A percentile compares a stretch with the other conserved stretches of the same genome.
Conservation (phyloP, 2,113 vertebrate species). For the Physeter macrocephalus region DNA sequence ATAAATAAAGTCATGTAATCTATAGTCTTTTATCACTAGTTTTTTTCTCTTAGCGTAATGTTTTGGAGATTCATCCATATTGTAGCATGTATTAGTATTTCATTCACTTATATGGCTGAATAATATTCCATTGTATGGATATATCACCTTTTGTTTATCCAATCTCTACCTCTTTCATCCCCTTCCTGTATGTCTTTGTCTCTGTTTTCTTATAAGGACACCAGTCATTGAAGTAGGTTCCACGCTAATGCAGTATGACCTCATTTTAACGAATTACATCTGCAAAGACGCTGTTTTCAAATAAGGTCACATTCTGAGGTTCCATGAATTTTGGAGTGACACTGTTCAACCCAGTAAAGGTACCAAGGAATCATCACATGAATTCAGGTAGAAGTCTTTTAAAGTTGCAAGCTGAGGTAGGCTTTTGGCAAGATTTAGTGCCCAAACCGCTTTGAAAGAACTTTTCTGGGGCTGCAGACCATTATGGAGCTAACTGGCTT, state of each 20-base stretch:
- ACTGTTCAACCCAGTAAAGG: background rate
- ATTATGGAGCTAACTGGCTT: background rate
- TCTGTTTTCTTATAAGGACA: background rate
- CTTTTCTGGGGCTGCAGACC: background rate
- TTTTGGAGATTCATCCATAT: background rate
- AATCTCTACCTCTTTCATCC: background rate
- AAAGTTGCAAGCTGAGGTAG: background rate
- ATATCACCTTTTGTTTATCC: background rate
- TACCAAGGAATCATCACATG: background rate
- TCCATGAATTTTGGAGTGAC: background rate
- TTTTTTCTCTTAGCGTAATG: background rate
- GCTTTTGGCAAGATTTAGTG: background rate
- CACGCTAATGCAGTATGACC: background rate
- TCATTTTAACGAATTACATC: background rate
- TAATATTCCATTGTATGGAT: background rate
- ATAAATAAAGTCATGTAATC: background rate
- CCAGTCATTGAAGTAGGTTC: background rate
- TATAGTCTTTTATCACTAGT: background rate
- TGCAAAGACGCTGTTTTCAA: background rate
- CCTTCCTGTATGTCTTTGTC: background rate
- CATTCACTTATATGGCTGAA: background rate
- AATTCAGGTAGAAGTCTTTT: background rate
- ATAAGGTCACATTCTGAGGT: background rate
- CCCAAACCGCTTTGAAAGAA: background rate
- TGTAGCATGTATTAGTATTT: background rate